phyloP scores from a whole-genome alignment of 1,140 invertebrate genomes.

The Vollenhovia emeryi region DNA sequence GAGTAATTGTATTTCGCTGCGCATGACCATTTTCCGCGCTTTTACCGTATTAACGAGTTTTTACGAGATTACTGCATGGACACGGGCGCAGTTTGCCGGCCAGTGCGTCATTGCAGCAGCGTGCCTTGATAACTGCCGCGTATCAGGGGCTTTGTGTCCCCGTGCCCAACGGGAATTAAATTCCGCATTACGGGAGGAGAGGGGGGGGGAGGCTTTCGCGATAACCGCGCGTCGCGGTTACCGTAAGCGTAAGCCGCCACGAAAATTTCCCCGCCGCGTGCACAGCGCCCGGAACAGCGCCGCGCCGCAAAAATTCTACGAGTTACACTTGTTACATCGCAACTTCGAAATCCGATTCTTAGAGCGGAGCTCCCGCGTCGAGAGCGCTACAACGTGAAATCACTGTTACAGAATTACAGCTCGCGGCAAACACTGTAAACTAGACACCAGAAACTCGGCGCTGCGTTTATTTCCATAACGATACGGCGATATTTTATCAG shows the following conservation, averaged over 20 bases:
- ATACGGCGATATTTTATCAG: neutral
- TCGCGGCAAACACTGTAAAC: neutral
- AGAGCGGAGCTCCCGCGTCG: neutral
- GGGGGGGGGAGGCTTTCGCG: too few relatives aligned
- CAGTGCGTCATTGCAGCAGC: conserved; percentile 29
- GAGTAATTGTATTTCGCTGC: conserved; percentile 63
- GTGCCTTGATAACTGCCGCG: conserved; percentile 44
- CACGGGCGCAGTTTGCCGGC: conserved; percentile 34
- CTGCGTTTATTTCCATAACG: neutral
- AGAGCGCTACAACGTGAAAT: neutral
- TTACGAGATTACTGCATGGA: conserved; percentile 55
- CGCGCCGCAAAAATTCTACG: conserved; percentile 8
- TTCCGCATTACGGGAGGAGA: conserved; percentile 40
- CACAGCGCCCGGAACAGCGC: neutral
- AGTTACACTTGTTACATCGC: neutral
- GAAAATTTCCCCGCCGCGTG: conserved; percentile 3
- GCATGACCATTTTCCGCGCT: conserved; percentile 58
- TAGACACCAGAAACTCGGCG: neutral
- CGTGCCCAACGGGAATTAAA: conserved; percentile 40
- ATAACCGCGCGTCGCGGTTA: conserved; percentile 14
- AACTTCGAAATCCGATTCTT: neutral
- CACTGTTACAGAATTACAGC: neutral
- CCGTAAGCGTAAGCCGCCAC: neutral
- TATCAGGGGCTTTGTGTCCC: conserved; percentile 28
- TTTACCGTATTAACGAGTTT: conserved; percentile 63